Evolutionary conservation across 2,888 invertebrate species (phyloP).

Genomic region (Spilarctia lutea): DNA sequence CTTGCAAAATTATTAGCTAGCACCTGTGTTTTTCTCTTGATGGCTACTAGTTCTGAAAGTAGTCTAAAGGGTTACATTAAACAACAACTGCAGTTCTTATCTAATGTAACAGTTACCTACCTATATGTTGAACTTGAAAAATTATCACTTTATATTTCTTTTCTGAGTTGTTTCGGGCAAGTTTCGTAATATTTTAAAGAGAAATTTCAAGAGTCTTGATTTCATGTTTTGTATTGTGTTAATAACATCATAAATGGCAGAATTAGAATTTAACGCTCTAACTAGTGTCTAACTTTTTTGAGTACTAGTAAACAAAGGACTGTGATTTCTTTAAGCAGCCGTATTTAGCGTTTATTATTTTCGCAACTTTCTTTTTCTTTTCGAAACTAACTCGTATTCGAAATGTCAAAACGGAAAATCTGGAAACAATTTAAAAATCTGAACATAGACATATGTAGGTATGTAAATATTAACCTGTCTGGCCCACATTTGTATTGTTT

Average conservation of each 20-base stretch:
- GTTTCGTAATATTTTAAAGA: conserved; percentile 22
- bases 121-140: conserved; percentile 33
- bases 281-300: conserved; percentile 42
- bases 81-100: conserved; percentile 28
- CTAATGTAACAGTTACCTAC: conserved; percentile 33
- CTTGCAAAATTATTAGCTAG: conserved; percentile 65
- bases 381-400: conserved; percentile 46
- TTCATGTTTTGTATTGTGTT: conserved; percentile 28
- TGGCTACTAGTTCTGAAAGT: conserved; percentile 66
- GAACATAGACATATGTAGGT: conserved; percentile 58
- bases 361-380: conserved; percentile 55
- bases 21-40: conserved; percentile 66
- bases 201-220: conserved; percentile 25
- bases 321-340: conserved; percentile 47
- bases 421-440: conserved; percentile 64
- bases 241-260: conserved; percentile 35
- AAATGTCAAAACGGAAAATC: conserved; percentile 46
- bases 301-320: conserved; percentile 37
- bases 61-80: conserved; percentile 48
- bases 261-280: conserved; percentile 39
- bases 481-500: conserved; percentile 75
- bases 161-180: neutral
- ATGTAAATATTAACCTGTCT: conserved; percentile 70
- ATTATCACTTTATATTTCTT: conserved; percentile 16
- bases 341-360: conserved; percentile 51